Percentiles rank a stretch among this genome's conserved stretches.
Conservation (phyloP, 2,113 vertebrate genomes). For the Cyanoramphus novaezelandiae region DNA sequence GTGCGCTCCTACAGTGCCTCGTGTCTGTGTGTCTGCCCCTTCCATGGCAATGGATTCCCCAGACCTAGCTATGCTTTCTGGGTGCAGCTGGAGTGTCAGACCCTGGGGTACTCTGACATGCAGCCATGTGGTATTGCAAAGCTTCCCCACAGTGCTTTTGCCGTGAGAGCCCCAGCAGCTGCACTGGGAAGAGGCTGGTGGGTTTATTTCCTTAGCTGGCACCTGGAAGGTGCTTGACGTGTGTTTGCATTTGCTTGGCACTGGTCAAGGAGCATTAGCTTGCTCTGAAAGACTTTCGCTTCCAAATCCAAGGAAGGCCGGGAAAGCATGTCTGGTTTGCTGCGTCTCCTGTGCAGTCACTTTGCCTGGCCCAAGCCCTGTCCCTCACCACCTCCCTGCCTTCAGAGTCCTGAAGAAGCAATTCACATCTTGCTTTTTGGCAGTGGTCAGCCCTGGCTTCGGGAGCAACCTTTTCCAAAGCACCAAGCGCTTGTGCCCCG, state of each 20-base stretch:
- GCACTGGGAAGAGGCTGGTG: neutral
- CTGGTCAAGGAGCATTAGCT: neutral
- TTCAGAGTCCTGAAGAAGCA: neutral
- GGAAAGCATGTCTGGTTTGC: neutral
- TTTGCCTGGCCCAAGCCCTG: neutral
- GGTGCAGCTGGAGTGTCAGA: accelerated
- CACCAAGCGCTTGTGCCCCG: neutral
- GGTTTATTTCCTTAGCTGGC: neutral
- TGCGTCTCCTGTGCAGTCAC: accelerated
- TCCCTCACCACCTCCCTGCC: neutral
- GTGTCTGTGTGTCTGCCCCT: neutral
- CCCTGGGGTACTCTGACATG: too few relatives aligned
- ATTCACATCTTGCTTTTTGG: neutral
- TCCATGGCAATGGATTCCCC: neutral
- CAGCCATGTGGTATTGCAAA: neutral
- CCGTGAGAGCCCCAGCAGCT: neutral
- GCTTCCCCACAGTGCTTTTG: neutral
- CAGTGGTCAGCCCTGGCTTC: neutral
- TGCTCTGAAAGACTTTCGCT: neutral
- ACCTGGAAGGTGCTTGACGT: neutral
- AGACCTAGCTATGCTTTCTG: neutral
- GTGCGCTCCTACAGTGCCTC: accelerated
- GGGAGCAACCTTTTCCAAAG: neutral
- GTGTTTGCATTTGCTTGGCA: neutral
- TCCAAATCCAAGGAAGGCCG: neutral